These are phyloP conservation scores for Drosophila suzukii DNA, from an alignment of 1,140 invertebrate species.

Conservation along the genomic window DNA sequence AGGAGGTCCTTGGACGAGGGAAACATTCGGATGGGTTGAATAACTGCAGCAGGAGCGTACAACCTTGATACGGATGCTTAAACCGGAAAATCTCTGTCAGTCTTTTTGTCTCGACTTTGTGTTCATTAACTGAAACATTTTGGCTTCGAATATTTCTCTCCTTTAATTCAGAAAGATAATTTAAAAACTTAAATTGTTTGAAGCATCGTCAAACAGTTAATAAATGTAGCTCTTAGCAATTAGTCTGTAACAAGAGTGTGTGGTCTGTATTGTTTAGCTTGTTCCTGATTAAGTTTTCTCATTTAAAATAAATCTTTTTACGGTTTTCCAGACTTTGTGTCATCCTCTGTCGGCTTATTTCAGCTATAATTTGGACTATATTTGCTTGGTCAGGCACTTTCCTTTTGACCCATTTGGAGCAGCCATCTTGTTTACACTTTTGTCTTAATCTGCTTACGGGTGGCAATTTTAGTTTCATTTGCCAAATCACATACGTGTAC, in stretches of 20 bases:
- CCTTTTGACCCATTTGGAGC: constrained; percentile 21
- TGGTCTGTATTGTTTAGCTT: neutral
- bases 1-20: neutral
- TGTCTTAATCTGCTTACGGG: constrained; percentile 23
- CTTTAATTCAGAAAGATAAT: no score
- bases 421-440: constrained; percentile 27
- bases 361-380: constrained; percentile 2
- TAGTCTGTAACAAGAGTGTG: neutral
- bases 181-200: no score
- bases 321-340: neutral
- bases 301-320: neutral
- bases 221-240: neutral
- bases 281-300: neutral
- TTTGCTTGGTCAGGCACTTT: constrained; percentile 13
- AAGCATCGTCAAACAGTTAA: neutral
- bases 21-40: constrained; percentile 21
- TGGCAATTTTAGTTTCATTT: constrained; percentile 14
- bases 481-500: neutral
- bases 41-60: constrained; percentile 7
- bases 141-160: neutral
- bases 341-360: neutral
- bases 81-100: neutral
- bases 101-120: neutral
- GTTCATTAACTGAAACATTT: neutral
- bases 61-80: neutral